A percentile compares a stretch with the other conserved stretches of the same genome.
These are phyloP conservation scores for Chironomus riparius DNA, from an alignment of 2,888 invertebrate genomes.

Conservation along the genomic window DNA sequence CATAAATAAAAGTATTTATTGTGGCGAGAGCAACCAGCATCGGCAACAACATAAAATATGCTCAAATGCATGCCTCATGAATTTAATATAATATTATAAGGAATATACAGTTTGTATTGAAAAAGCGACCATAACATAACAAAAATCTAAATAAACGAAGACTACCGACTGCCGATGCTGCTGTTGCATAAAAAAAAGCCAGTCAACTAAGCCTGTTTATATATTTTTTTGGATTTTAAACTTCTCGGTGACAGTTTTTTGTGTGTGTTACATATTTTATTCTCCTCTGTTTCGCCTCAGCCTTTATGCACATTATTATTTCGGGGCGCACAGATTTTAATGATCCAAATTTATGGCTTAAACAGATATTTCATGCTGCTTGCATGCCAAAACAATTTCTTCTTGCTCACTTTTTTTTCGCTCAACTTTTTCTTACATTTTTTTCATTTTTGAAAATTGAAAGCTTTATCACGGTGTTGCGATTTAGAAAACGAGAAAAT, in stretches of 20 bases:
- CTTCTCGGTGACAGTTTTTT: constrained; percentile 18
- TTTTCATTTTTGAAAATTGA: constrained; percentile 8
- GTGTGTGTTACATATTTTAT: constrained; percentile 25
- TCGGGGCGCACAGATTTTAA: constrained; percentile 16
- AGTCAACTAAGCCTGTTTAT: neutral
- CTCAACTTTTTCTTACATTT: neutral
- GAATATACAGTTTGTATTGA: neutral
- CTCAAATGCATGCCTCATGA: neutral
- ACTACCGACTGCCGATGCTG: neutral
- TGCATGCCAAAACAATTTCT: neutral
- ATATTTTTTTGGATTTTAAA: neutral
- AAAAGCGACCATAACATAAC: neutral
- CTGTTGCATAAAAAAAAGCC: neutral
- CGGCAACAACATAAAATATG: neutral
- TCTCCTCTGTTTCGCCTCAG: neutral
- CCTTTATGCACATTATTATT: neutral
- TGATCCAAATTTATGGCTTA: constrained; percentile 22
- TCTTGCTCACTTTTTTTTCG: neutral
- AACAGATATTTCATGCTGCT: constrained; percentile 3
- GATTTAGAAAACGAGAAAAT: constrained; percentile 25
- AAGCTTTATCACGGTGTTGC: constrained; percentile 16
- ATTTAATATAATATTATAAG: neutral
- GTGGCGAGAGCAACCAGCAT: no score
- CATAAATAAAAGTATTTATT: no score
- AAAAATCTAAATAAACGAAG: neutral